These are phyloP conservation scores for Limonius californicus DNA, from an alignment of 1,140 invertebrate genomes.

Conservation along the genomic window DNA sequence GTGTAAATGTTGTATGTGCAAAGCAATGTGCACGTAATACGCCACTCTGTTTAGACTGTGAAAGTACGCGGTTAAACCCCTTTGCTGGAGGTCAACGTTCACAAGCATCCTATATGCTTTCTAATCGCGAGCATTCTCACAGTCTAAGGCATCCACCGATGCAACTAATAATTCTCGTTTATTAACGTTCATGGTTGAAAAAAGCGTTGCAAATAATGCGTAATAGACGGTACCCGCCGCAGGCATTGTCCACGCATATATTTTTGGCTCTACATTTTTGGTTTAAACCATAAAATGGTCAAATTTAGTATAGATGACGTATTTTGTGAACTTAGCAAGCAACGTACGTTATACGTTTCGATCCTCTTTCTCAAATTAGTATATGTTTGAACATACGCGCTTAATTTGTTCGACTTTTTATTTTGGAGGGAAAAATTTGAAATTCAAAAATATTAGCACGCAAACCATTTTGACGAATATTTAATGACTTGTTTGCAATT, in stretches of 20 bases:
- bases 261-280: too few relatives aligned
- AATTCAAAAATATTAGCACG: slow-evolving; percentile 18
- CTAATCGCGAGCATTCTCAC: not conserved
- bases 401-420: slow-evolving; percentile 21
- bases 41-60: slow-evolving; percentile 39
- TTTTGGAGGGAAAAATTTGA: slow-evolving; percentile 47
- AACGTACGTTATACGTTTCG: slow-evolving; percentile 29
- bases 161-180: not conserved
- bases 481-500: too few relatives aligned
- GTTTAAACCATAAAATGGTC: not conserved
- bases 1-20: slow-evolving; percentile 28
- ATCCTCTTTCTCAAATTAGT: not conserved
- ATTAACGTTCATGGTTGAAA: not conserved
- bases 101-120: not conserved
- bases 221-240: too few relatives aligned
- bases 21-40: slow-evolving; percentile 45
- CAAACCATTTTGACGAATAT: not conserved
- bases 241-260: too few relatives aligned
- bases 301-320: not conserved
- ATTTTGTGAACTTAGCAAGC: not conserved
- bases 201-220: not conserved
- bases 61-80: slow-evolving; percentile 27
- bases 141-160: not conserved
- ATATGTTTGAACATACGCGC: slow-evolving; percentile 14
- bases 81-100: not conserved